These are phyloP conservation scores for Sebastes jordani DNA, from an alignment of 2,797 vertebrate species.

Conservation along the genomic window DNA sequence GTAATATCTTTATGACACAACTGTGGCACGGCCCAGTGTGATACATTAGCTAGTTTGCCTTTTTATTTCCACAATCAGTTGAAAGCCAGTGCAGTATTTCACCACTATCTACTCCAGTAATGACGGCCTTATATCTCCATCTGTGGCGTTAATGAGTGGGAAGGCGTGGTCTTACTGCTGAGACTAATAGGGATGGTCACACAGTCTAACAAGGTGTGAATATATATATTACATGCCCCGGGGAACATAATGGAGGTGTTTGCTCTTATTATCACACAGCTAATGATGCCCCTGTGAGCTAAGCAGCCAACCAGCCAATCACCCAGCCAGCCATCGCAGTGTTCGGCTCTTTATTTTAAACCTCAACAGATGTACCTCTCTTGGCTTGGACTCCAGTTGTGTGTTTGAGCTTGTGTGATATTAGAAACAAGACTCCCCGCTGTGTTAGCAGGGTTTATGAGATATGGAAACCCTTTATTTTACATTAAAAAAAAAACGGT, in stretches of 20 bases:
- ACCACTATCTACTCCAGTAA: constrained; percentile 22
- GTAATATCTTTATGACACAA: constrained; percentile 40
- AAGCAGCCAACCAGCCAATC: not conserved
- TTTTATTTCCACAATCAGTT: constrained; percentile 43
- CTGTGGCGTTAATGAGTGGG: constrained; percentile 56
- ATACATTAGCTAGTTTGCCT: constrained; percentile 7
- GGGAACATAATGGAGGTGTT: constrained; percentile 48
- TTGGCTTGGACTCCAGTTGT: constrained; percentile 12
- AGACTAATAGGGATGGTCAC: constrained; percentile 49
- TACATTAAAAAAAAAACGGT: not conserved
- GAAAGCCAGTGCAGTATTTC: constrained; percentile 35
- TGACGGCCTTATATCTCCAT: constrained; percentile 40
- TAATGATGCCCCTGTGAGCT: constrained; percentile 32
- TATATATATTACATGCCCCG: constrained; percentile 30
- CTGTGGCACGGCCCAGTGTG: constrained; percentile 14
- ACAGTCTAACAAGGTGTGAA: constrained; percentile 60
- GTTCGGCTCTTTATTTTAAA: constrained; percentile 27
- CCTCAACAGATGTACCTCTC: constrained; percentile 6
- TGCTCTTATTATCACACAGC: constrained; percentile 52
- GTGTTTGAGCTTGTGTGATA: constrained; percentile 8
- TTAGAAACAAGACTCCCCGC: constrained; percentile 23
- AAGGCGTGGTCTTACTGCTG: constrained; percentile 28
- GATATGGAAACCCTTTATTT: constrained; percentile 28
- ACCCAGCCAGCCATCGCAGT: not conserved
- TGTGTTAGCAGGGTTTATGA: constrained; percentile 8